Conservation (phyloP, 2,113 vertebrate species). For the Aepyceros melampus region DNA sequence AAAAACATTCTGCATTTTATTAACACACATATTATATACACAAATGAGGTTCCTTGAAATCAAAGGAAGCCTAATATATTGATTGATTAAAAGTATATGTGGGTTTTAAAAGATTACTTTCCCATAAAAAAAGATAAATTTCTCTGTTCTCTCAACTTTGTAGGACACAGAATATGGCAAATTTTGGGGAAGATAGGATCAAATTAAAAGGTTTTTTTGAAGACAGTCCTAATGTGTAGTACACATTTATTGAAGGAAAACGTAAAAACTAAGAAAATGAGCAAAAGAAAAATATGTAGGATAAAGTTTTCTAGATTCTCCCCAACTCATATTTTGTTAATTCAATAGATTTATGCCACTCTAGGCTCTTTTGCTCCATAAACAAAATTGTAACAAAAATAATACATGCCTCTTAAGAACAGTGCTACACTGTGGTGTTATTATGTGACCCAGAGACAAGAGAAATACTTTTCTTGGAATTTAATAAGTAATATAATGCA, state of each 20-base stretch:
- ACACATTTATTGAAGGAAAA: not conserved
- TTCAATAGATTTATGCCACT: slow-evolving; percentile 37
- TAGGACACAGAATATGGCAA: not conserved
- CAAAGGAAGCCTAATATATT: not conserved
- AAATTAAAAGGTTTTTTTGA: not conserved
- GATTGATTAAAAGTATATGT: not conserved
- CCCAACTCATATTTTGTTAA: not conserved
- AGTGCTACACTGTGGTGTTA: not conserved
- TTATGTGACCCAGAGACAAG: not conserved
- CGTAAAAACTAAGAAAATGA: not conserved
- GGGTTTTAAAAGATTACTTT: not conserved
- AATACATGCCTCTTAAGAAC: not conserved
- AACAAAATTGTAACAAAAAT: not conserved
- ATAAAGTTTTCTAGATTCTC: slow-evolving; percentile 29
- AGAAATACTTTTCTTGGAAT: not conserved
- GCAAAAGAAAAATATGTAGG: not conserved
- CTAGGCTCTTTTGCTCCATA: not conserved
- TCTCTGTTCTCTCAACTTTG: not conserved
- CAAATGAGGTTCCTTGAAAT: not conserved
- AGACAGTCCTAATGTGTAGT: not conserved
- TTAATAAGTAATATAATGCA: not conserved
- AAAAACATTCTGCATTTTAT: not conserved
- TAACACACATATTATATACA: not conserved
- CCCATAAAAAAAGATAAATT: not conserved
- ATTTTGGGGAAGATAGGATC: not conserved